These are phyloP conservation scores for Elephantulus edwardii DNA, from an alignment of 2,113 vertebrate genomes.

Conservation along the genomic window DNA sequence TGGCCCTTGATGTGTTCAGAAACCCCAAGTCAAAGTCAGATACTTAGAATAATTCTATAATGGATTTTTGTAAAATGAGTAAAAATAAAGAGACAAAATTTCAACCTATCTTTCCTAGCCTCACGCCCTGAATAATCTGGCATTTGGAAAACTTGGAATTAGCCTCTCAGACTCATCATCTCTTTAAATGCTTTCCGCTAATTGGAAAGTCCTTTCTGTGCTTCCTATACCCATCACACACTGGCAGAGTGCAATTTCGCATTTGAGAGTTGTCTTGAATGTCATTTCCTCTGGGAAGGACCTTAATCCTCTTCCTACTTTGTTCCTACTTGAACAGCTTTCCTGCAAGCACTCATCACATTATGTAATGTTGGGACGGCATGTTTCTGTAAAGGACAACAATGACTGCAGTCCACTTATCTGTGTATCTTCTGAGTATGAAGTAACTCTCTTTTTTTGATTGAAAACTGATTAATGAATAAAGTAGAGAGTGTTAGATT, in stretches of 20 bases:
- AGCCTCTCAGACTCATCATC: not conserved
- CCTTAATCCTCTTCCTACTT: not conserved
- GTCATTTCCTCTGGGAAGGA: not conserved
- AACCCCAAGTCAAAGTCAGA: too few species aligned
- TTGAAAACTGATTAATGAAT: not conserved
- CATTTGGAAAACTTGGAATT: not conserved
- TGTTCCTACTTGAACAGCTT: not conserved
- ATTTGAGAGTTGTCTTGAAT: not conserved
- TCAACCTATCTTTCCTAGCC: not conserved
- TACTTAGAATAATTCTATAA: constrained; percentile 7
- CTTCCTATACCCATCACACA: not conserved
- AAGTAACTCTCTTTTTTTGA: not conserved
- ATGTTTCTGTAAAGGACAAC: not conserved
- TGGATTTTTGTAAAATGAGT: constrained; percentile 45
- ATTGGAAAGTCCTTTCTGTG: not conserved
- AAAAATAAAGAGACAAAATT: not conserved
- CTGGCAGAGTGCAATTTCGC: not conserved
- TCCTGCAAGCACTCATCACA: not conserved
- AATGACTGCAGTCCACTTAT: not conserved
- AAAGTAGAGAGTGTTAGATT: not conserved
- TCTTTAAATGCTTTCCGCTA: not conserved
- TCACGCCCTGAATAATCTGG: not conserved
- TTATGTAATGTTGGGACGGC: not conserved
- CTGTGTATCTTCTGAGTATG: not conserved
- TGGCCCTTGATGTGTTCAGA: too few species aligned